Percentiles rank a stretch among this genome's conserved stretches.
Evolutionary conservation across 2,888 invertebrate species (phyloP).

Genomic region (Rhagonycha fulva): DNA sequence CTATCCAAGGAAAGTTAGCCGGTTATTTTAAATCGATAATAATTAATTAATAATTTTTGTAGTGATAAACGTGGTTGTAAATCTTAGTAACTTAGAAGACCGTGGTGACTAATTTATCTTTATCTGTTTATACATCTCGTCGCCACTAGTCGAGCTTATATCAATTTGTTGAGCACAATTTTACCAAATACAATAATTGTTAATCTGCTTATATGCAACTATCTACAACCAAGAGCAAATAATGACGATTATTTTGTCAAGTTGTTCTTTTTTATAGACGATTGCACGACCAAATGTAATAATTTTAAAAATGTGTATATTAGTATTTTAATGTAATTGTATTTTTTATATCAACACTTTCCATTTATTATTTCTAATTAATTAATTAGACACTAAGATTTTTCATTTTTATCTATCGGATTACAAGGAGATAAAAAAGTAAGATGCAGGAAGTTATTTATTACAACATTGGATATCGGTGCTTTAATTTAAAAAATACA

Average conservation of each 20-base stretch:
- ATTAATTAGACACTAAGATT: background rate
- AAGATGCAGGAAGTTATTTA: background rate
- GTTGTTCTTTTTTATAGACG: background rate
- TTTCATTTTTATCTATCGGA: background rate
- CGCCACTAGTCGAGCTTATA: background rate
- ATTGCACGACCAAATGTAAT: background rate
- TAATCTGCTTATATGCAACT: background rate
- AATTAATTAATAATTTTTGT: background rate
- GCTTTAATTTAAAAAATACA: background rate
- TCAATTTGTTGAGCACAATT: background rate
- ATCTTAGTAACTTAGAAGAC: background rate
- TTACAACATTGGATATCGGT: background rate
- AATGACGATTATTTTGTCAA: background rate
- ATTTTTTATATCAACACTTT: background rate
- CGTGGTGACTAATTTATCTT: background rate
- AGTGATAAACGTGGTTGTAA: background rate
- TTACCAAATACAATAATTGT: background rate
- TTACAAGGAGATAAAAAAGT: background rate
- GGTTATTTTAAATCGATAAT: background rate
- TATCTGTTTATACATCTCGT: background rate
- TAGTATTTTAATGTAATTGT: background rate
- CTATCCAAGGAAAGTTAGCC: background rate
- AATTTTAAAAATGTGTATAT: background rate
- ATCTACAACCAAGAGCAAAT: background rate
- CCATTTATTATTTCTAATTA: background rate